Percentiles rank a stretch among this genome's conserved stretches.
phyloP scores from a whole-genome alignment of 2,797 vertebrate genomes.

The Myotis vivesi region DNA sequence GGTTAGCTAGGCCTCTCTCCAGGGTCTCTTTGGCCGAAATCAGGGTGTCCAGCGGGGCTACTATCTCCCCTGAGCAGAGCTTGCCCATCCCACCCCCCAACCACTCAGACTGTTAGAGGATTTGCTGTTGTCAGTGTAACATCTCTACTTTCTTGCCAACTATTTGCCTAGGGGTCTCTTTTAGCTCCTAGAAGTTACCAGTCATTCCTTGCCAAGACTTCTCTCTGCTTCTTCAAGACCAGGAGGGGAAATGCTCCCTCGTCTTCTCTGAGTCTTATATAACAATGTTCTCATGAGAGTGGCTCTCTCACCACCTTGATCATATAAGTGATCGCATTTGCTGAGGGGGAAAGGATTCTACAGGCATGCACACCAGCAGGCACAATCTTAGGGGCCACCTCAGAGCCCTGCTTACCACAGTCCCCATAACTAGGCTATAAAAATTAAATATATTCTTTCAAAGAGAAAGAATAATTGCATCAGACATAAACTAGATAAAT shows the following conservation, averaged over 20 bases:
- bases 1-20: neutral
- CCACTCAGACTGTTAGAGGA: neutral
- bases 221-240: neutral
- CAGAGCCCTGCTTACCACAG: neutral
- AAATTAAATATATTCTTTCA: neutral
- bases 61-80: neutral
- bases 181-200: neutral
- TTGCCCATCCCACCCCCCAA: no score
- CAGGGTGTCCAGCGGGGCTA: no score
- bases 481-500: neutral
- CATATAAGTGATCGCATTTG: neutral
- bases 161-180: accelerated
- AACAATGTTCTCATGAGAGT: neutral
- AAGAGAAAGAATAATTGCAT: neutral
- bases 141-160: neutral
- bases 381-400: neutral
- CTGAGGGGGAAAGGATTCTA: neutral
- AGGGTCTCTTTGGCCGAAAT: neutral
- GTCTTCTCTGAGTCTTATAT: neutral
- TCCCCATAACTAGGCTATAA: neutral
- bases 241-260: neutral
- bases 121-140: neutral
- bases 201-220: accelerated
- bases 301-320: neutral
- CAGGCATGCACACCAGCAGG: accelerated